These are phyloP conservation scores for Galbula dea DNA, from an alignment of 2,113 vertebrate species.

Conservation along the genomic window DNA sequence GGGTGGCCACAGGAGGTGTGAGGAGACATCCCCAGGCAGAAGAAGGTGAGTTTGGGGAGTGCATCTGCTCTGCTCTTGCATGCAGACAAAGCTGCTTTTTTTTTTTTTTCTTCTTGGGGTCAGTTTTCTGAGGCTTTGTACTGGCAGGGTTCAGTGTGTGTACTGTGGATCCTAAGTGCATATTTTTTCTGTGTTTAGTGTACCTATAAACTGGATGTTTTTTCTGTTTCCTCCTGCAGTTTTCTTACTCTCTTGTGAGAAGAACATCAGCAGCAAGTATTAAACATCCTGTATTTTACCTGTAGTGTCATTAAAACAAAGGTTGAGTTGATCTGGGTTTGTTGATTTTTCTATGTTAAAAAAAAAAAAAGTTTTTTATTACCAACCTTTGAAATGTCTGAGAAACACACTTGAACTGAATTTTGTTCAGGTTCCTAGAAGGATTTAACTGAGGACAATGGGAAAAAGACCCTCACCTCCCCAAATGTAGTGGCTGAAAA, in stretches of 20 bases:
- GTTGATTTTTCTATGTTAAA: neutral
- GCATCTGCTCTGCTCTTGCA: neutral
- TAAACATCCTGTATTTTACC: neutral
- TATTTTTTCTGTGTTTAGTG: neutral
- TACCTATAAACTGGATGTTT: neutral
- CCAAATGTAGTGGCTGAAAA: neutral
- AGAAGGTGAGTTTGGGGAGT: neutral
- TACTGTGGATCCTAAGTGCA: neutral
- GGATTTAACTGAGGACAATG: neutral
- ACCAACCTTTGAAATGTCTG: neutral
- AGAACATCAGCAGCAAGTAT: neutral
- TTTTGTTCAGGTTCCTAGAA: neutral
- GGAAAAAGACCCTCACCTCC: neutral
- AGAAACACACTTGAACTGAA: neutral
- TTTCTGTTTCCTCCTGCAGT: neutral
- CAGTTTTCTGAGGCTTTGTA: neutral
- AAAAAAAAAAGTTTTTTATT: neutral
- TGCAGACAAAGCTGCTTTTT: neutral
- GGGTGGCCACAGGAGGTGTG: accelerated
- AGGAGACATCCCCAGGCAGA: neutral
- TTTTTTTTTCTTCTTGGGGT: neutral
- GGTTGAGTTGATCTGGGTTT: neutral
- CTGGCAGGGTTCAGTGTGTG: neutral
- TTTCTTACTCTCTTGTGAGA: neutral
- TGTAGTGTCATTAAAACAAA: neutral